These are phyloP conservation scores for Harpagifer antarcticus DNA, from an alignment of 2,797 vertebrate genomes.

Conservation along the genomic window DNA sequence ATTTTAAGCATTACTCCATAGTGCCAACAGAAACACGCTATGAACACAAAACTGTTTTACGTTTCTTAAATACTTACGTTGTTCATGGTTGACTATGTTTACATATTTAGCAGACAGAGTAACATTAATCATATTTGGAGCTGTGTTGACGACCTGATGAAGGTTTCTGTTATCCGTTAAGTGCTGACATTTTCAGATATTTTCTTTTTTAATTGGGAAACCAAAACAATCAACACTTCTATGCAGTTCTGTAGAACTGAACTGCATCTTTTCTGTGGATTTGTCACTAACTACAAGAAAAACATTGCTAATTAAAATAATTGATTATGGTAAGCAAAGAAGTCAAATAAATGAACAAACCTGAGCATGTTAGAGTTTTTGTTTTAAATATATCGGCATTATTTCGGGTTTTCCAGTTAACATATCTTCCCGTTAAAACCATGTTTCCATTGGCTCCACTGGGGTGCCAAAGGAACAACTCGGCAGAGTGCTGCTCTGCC, in stretches of 20 bases:
- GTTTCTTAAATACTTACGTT: not conserved
- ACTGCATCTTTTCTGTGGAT: not conserved
- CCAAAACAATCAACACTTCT: not conserved
- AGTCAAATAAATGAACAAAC: not conserved
- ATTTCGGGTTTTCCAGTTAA: not conserved
- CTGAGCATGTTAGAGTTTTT: not conserved
- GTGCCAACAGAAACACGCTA: not conserved
- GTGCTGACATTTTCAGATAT: not conserved
- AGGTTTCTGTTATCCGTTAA: slow-evolving; percentile 9
- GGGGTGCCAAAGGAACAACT: slow-evolving; percentile 11
- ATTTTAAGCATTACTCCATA: not conserved
- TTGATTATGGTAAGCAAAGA: not conserved
- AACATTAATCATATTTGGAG: not conserved
- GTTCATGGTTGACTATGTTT: not conserved
- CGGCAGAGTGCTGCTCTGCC: slow-evolving; percentile 25
- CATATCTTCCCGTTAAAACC: slow-evolving; percentile 18
- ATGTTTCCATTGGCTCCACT: slow-evolving; percentile 1
- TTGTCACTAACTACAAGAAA: not conserved
- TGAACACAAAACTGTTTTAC: not conserved
- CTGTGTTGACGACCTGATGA: not conserved
- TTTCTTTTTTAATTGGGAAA: not conserved
- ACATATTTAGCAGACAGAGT: not conserved
- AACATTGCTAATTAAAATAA: not conserved
- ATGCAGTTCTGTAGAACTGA: not conserved
- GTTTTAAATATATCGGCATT: not conserved